A percentile compares a stretch with the other conserved stretches of the same genome.
These are phyloP conservation scores for Brenthis ino DNA, from an alignment of 2,888 invertebrate genomes.

Conservation along the genomic window DNA sequence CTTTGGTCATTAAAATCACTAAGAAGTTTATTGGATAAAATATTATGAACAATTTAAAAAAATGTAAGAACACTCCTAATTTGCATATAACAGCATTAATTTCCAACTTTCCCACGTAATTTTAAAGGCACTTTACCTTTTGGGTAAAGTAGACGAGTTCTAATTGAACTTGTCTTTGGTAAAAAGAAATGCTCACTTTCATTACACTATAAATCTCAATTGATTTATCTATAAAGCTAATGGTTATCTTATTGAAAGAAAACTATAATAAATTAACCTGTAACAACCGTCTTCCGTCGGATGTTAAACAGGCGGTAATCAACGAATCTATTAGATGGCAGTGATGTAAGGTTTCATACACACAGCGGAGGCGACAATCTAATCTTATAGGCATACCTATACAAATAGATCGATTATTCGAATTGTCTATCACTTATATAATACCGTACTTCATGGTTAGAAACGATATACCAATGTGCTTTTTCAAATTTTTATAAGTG, in stretches of 20 bases:
- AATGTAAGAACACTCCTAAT: too few relatives aligned
- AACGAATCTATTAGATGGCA: slow-evolving; percentile 32
- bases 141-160: not conserved
- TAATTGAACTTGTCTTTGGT: slow-evolving; percentile 1
- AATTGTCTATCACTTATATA: slow-evolving; percentile 12
- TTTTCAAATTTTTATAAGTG: too few relatives aligned
- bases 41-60: too few relatives aligned
- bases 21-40: too few relatives aligned
- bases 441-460: not conserved
- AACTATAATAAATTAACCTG: slow-evolving; percentile 36
- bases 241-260: slow-evolving; percentile 36
- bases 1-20: too few relatives aligned
- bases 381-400: not conserved
- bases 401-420: slow-evolving; percentile 15
- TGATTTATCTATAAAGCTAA: slow-evolving; percentile 30
- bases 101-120: not conserved
- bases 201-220: slow-evolving; percentile 36
- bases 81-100: too few relatives aligned
- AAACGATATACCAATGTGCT: not conserved
- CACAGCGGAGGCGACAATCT: slow-evolving; percentile 11
- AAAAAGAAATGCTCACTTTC: slow-evolving; percentile 23
- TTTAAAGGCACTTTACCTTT: not conserved
- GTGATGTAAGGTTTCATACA: slow-evolving; percentile 24
- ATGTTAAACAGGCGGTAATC: slow-evolving; percentile 36
- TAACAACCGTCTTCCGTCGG: slow-evolving; percentile 38